A percentile compares a stretch with the other conserved stretches of the same genome.
phyloP scores from a whole-genome alignment of 1,140 invertebrate species.

The Apocrypta bakeri region DNA sequence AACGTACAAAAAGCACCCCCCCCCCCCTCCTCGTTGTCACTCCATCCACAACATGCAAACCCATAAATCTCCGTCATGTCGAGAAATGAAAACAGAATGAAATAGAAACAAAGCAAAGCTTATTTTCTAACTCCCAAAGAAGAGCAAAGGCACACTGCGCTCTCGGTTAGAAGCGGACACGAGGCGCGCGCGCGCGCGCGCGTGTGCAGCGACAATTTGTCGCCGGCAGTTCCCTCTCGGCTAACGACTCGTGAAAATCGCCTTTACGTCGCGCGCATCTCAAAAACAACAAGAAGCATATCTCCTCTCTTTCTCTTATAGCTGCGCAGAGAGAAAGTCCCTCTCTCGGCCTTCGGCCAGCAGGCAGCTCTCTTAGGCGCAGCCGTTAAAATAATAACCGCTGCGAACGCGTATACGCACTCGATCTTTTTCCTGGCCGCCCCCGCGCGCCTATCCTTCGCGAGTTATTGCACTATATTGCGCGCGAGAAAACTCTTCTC shows the following conservation, averaged over 20 bases:
- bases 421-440: slow-evolving; percentile 5
- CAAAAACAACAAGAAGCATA: background rate
- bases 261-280: background rate
- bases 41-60: no score
- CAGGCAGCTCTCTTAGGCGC: background rate
- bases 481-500: background rate
- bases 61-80: no score
- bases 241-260: slow-evolving; percentile 1
- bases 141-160: background rate
- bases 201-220: background rate
- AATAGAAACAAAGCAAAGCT: background rate
- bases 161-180: no score
- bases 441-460: background rate
- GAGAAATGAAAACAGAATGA: background rate
- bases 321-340: background rate
- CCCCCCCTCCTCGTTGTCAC: no score
- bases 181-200: no score
- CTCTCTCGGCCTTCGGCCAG: slow-evolving; percentile 22
- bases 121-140: background rate
- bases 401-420: background rate
- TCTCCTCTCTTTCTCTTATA: background rate
- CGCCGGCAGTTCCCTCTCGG: background rate
- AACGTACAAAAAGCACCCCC: no score
- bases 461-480: slow-evolving; percentile 5
- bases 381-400: slow-evolving; percentile 31